phyloP scores from a whole-genome alignment of 2,113 vertebrate genomes.

The Desmodus rotundus region DNA sequence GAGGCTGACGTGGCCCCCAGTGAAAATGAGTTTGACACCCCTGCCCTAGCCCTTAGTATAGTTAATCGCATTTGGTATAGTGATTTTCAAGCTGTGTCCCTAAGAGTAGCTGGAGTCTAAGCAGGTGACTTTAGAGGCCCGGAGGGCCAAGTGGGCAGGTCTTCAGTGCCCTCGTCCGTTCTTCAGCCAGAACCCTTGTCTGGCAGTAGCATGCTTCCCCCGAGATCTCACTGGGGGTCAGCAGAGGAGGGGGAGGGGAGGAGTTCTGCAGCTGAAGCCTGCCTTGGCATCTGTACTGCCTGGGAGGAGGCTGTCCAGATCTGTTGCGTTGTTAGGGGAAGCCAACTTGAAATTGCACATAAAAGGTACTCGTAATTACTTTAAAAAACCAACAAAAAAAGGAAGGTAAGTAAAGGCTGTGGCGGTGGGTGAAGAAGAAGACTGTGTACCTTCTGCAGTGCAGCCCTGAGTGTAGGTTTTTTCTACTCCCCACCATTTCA shows the following conservation, averaged over 20 bases:
- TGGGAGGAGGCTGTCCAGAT: neutral
- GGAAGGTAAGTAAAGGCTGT: neutral
- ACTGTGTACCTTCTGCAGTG: neutral
- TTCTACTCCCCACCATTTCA: neutral
- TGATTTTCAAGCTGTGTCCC: neutral
- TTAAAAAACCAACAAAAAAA: neutral
- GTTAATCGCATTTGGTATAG: neutral
- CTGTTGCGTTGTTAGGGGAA: neutral
- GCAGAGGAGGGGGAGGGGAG: neutral
- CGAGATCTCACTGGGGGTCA: neutral
- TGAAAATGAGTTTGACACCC: no score
- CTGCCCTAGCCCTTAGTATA: neutral
- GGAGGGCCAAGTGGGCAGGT: neutral
- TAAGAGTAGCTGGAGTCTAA: neutral
- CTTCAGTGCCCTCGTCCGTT: neutral
- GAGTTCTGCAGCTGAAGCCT: neutral
- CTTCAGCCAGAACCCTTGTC: neutral
- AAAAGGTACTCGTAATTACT: neutral
- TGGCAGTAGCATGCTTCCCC: neutral
- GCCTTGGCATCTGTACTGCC: neutral
- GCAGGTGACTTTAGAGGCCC: neutral
- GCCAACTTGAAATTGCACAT: neutral
- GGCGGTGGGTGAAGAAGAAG: neutral
- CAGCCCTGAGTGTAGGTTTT: neutral
- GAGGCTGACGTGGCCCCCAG: no score